A percentile compares a stretch with the other conserved stretches of the same genome.
phyloP scores from a whole-genome alignment of 1,140 invertebrate genomes.

The Sycophila sp. region DNA sequence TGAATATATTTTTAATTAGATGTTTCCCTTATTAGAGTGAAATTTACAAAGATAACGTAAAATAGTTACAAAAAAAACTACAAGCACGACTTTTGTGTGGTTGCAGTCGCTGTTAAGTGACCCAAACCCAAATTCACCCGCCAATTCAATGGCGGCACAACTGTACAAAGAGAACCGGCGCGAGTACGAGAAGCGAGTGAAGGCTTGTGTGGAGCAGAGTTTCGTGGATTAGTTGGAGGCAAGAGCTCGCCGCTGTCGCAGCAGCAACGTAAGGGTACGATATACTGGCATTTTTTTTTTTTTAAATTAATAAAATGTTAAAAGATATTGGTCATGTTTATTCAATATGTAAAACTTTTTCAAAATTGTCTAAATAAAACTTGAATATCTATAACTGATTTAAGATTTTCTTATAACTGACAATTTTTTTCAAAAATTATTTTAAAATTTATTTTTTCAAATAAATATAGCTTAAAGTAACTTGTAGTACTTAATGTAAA shows the following conservation, averaged over 20 bases:
- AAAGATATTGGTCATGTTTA: neutral
- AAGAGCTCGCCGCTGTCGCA: constrained; percentile 49
- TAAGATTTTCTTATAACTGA: neutral
- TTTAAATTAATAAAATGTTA: constrained; percentile 9
- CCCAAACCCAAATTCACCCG: constrained; percentile 96
- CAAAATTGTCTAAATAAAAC: neutral
- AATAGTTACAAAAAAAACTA: constrained; percentile 40
- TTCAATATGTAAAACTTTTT: neutral
- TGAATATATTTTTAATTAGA: neutral
- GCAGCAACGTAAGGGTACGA: constrained; percentile 40
- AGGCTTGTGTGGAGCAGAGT: constrained; percentile 95
- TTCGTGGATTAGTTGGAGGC: constrained; percentile 85
- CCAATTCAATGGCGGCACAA: constrained; percentile 95
- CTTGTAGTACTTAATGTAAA: no score
- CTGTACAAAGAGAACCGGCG: constrained; percentile 94
- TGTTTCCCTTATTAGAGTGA: neutral
- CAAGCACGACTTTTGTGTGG: constrained; percentile 62
- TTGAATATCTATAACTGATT: neutral
- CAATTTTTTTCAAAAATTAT: neutral
- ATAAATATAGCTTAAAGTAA: neutral
- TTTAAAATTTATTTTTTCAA: neutral
- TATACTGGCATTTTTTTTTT: constrained; percentile 34
- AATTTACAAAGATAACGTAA: constrained; percentile 20
- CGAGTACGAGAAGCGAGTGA: constrained; percentile 96
- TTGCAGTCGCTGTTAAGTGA: constrained; percentile 93